phyloP scores from a whole-genome alignment of 1,140 invertebrate species.

The Elymnias hypermnestra region DNA sequence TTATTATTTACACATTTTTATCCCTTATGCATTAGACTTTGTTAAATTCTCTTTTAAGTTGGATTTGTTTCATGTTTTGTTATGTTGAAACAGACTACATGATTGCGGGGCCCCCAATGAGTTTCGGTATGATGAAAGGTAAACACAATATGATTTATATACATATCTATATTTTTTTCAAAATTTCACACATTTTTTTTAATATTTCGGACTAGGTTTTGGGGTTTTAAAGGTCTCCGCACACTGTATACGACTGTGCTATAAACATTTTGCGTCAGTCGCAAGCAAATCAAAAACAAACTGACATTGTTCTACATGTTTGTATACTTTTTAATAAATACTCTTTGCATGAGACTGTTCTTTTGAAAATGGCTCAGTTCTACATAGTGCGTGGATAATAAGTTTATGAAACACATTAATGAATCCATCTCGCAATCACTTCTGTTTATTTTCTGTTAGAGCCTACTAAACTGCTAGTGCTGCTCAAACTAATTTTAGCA shows the following conservation, averaged over 20 bases:
- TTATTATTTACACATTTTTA: conserved; percentile 48
- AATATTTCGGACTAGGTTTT: conserved; percentile 54
- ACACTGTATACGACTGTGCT: conserved; percentile 1
- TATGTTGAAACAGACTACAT: conserved; percentile 82
- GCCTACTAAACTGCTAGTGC: conserved; percentile 58
- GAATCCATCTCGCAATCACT: conserved; percentile 30
- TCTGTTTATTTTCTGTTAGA: conserved; percentile 43
- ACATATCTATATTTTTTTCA: conserved; percentile 40
- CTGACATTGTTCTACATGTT: too few relatives aligned
- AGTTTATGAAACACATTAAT: conserved; percentile 2
- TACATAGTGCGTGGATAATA: neutral
- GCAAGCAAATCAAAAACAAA: too few relatives aligned
- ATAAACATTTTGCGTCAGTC: conserved; percentile 10
- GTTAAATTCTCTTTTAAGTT: conserved; percentile 55
- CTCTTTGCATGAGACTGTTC: too few relatives aligned
- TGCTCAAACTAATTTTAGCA: conserved; percentile 46
- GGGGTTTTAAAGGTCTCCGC: conserved; percentile 34
- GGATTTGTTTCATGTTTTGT: conserved; percentile 81
- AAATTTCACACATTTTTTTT: conserved; percentile 53
- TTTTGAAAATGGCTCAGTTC: neutral
- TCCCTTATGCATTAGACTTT: conserved; percentile 41
- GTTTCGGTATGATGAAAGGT: conserved; percentile 88
- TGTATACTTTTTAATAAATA: neutral
- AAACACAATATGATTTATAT: conserved; percentile 66
- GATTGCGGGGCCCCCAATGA: conserved; percentile 83